A percentile compares a stretch with the other conserved stretches of the same genome.
Conservation (phyloP, 2,797 vertebrate genomes). For the Alectoris magna region DNA sequence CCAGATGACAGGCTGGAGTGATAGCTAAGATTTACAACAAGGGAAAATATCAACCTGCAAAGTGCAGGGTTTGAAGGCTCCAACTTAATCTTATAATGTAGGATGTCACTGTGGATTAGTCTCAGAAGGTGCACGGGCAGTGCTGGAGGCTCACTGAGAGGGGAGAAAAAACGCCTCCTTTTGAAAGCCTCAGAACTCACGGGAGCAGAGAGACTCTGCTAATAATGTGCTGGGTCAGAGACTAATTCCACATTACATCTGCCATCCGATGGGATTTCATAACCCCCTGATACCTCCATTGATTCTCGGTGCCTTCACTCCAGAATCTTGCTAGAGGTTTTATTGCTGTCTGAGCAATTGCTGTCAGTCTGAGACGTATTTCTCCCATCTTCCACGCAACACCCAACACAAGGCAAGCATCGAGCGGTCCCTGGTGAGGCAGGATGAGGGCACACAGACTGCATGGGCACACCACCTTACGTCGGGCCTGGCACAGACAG, state of each 20-base stretch:
- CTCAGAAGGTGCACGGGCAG: background rate
- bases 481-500: background rate
- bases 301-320: background rate
- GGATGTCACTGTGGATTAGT: background rate
- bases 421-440: background rate
- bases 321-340: background rate
- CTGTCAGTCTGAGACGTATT: background rate
- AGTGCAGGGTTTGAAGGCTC: background rate
- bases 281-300: background rate
- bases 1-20: background rate
- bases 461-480: background rate
- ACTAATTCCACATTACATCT: slow-evolving; percentile 30
- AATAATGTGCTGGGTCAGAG: slow-evolving; percentile 23
- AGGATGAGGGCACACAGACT: background rate
- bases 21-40: background rate
- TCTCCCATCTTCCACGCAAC: background rate
- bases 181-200: background rate
- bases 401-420: background rate
- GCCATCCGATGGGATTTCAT: background rate
- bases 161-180: background rate
- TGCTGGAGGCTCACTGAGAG: background rate
- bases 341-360: background rate
- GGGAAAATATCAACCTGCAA: background rate
- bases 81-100: background rate
- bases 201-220: background rate